phyloP scores from a whole-genome alignment of 2,888 invertebrate species.

The Drosophila paramelanica region DNA sequence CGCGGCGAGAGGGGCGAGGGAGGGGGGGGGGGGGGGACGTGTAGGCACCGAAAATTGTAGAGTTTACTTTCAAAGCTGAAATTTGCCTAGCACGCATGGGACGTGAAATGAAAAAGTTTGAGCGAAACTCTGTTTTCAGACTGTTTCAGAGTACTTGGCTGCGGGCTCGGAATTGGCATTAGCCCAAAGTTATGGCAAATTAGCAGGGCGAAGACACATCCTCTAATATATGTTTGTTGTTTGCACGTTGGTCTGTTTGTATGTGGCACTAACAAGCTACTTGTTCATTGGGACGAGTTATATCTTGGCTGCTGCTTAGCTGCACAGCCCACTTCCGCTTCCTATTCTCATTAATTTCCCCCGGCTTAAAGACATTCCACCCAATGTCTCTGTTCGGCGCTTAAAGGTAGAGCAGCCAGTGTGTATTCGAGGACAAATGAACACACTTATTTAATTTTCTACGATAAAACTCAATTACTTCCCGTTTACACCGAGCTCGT shows the following conservation, averaged over 20 bases:
- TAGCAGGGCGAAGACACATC: conserved; percentile 42
- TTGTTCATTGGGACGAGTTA: conserved; percentile 10
- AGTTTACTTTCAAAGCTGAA: conserved; percentile 60
- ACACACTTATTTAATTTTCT: conserved; percentile 22
- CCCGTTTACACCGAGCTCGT: conserved; percentile 7
- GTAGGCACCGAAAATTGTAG: conserved; percentile 45
- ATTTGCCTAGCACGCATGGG: conserved; percentile 47
- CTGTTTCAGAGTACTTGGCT: not conserved
- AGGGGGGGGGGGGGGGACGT: too few species aligned
- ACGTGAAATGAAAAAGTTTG: conserved; percentile 56
- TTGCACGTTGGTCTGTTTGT: conserved; percentile 5
- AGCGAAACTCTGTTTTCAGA: not conserved
- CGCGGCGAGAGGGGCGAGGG: not conserved
- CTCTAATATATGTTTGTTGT: conserved; percentile 3
- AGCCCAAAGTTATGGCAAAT: conserved; percentile 57
- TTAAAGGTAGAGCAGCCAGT: not conserved
- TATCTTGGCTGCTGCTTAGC: conserved; percentile 8
- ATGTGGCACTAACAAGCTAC: conserved; percentile 5
- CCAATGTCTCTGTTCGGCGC: conserved; percentile 1
- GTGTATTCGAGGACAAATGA: not conserved
- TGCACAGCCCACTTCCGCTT: conserved; percentile 12
- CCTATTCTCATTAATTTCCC: conserved; percentile 13
- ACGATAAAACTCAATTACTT: conserved; percentile 22
- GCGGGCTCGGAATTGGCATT: conserved; percentile 31
- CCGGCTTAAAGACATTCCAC: conserved; percentile 12